These are phyloP conservation scores for Euthynnus affinis DNA, from an alignment of 2,797 vertebrate species.

Conservation along the genomic window DNA sequence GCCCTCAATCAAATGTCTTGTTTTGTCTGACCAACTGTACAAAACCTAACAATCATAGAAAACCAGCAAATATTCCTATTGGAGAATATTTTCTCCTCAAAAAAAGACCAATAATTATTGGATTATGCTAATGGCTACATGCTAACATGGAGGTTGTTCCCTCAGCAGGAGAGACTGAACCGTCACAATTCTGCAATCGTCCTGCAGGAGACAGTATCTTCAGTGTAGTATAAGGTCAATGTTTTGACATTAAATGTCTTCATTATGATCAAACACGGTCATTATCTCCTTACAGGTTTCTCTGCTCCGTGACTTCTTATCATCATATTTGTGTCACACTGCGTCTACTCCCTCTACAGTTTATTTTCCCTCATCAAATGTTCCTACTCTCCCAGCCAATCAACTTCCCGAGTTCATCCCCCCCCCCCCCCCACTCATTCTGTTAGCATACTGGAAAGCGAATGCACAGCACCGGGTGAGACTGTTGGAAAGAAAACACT, in stretches of 20 bases:
- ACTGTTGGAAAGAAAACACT: neutral
- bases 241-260: too few species aligned
- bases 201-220: neutral
- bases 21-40: too few species aligned
- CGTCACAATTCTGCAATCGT: neutral
- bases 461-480: neutral
- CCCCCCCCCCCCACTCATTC: neutral
- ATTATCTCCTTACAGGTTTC: too few species aligned
- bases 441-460: neutral
- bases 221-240: too few species aligned
- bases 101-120: neutral
- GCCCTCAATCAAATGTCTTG: too few species aligned
- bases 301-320: neutral
- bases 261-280: too few species aligned
- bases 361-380: neutral
- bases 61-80: neutral
- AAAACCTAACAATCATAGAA: neutral
- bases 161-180: neutral
- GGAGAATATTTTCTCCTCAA: neutral
- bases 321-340: neutral
- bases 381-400: constrained; percentile 2
- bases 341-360: neutral
- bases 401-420: neutral
- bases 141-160: neutral
- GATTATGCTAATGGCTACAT: neutral